phyloP scores from a whole-genome alignment of 2,888 invertebrate genomes.

The Thelaira solivaga region DNA sequence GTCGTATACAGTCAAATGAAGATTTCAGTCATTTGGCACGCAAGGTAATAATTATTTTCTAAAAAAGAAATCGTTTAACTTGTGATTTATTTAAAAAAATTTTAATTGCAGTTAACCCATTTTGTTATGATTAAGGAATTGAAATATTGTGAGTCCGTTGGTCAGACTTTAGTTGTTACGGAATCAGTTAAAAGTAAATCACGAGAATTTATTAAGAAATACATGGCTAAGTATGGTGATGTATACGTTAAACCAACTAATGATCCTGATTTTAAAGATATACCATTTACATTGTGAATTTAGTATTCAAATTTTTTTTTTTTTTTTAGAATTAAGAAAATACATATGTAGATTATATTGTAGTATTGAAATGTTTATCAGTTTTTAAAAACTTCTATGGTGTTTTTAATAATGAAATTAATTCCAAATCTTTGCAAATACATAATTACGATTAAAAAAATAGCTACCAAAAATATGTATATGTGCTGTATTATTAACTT shows the following conservation, averaged over 20 bases:
- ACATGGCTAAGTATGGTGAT: constrained; percentile 96
- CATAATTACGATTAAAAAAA: no score
- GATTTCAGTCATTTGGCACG: constrained; percentile 96
- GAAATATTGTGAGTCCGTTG: constrained; percentile 88
- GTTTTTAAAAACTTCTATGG: background rate
- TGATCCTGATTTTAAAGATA: constrained; percentile 71
- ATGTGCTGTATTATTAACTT: no score
- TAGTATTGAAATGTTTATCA: background rate
- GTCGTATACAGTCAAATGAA: constrained; percentile 90
- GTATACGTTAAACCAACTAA: constrained; percentile 75
- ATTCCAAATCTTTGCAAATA: no score
- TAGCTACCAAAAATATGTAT: no score
- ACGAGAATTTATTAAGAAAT: constrained; percentile 95
- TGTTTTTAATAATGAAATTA: no score
- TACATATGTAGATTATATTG: background rate
- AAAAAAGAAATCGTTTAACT: background rate
- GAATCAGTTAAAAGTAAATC: constrained; percentile 91
- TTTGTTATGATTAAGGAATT: constrained; percentile 96
- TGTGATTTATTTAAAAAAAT: background rate
- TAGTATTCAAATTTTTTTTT: constrained; percentile 23
- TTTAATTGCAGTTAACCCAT: constrained; percentile 87
- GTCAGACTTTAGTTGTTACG: constrained; percentile 72
- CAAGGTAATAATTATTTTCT: constrained; percentile 81
- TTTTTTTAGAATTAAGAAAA: background rate
- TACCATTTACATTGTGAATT: constrained; percentile 66